Conservation (phyloP, 2,113 vertebrate species). For the Motacilla tschutschensis region DNA sequence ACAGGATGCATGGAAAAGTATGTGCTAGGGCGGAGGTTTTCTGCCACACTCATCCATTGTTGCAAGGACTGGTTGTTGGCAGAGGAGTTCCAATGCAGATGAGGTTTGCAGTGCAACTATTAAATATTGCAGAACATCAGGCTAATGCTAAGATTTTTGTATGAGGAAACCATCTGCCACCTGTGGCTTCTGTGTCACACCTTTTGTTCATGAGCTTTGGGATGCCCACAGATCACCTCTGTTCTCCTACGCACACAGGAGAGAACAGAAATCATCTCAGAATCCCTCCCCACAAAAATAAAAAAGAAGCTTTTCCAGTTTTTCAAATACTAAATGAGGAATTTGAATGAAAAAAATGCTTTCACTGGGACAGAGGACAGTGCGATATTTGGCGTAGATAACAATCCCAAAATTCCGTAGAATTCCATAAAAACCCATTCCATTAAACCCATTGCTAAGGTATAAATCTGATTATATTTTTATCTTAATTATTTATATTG, state of each 20-base stretch:
- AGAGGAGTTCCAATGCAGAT: not conserved
- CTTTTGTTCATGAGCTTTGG: not conserved
- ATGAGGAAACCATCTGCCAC: not conserved
- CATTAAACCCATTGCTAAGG: not conserved
- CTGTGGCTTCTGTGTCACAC: not conserved
- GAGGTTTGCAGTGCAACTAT: not conserved
- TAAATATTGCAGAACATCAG: not conserved
- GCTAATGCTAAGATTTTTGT: not conserved
- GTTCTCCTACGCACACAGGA: not conserved
- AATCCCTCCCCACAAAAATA: rapidly evolving
- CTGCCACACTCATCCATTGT: not conserved
- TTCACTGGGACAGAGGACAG: not conserved
- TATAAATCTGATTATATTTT: not conserved
- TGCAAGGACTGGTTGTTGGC: not conserved
- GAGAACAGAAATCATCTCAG: not conserved
- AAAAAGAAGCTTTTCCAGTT: not conserved
- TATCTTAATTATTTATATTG: not conserved
- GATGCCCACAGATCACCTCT: not conserved
- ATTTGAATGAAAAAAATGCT: not conserved
- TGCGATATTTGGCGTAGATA: not conserved
- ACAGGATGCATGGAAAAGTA: not conserved
- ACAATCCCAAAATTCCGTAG: not conserved
- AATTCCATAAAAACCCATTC: not conserved
- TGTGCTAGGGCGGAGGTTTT: not conserved
- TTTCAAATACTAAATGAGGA: not conserved